phyloP scores from a whole-genome alignment of 2,113 vertebrate species.

The Sialia sialis region DNA sequence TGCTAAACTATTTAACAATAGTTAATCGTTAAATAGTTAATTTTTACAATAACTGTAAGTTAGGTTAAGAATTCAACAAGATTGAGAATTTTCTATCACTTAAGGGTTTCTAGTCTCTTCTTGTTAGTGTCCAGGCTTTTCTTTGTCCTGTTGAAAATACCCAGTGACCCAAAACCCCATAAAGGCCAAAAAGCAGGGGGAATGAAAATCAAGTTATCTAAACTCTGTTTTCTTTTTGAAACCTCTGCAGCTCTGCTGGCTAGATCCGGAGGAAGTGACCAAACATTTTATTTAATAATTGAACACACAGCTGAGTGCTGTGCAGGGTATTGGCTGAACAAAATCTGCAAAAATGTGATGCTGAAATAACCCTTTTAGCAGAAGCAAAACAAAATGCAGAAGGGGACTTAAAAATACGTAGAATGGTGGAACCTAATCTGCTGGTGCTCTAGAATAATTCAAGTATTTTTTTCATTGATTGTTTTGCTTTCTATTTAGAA shows the following conservation, averaged over 20 bases:
- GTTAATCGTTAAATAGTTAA: too few species aligned
- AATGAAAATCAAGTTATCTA: neutral
- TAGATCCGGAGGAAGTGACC: neutral
- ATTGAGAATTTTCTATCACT: neutral
- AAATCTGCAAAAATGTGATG: neutral
- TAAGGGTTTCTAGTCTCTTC: neutral
- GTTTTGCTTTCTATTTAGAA: neutral
- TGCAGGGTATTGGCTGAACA: neutral
- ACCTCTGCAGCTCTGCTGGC: neutral
- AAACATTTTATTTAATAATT: neutral
- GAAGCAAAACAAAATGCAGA: neutral
- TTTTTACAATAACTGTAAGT: neutral
- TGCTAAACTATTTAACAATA: neutral
- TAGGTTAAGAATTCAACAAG: neutral
- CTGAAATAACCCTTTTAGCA: neutral
- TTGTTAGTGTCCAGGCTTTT: neutral
- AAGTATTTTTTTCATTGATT: neutral
- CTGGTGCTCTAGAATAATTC: neutral
- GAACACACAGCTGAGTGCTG: neutral
- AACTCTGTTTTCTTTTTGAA: neutral
- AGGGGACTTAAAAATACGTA: neutral
- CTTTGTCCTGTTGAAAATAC: neutral
- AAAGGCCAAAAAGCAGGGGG: rapidly evolving
- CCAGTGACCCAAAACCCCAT: neutral
- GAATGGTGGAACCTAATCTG: neutral